These are phyloP conservation scores for Melanotaenia trifasciata DNA, from an alignment of 2,797 vertebrate genomes.

Conservation along the genomic window DNA sequence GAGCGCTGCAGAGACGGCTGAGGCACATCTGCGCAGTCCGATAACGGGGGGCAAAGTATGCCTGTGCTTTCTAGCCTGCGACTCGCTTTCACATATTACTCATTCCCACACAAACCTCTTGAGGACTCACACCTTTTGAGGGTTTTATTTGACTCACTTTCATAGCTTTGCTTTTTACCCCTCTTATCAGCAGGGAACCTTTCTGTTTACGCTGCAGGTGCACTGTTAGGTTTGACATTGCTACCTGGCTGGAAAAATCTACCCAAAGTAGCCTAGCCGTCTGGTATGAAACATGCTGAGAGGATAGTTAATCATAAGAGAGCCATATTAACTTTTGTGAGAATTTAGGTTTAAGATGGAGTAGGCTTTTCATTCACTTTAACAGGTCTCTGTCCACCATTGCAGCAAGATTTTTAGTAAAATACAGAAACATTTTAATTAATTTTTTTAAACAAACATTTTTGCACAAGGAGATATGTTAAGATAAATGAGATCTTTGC, in stretches of 20 bases:
- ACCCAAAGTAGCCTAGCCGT: not conserved
- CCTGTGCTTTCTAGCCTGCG: slow-evolving; percentile 67
- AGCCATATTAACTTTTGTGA: not conserved
- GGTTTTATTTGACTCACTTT: slow-evolving; percentile 69
- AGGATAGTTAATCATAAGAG: not conserved
- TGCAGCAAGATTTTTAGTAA: not conserved
- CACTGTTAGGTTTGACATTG: slow-evolving; percentile 53
- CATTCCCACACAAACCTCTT: slow-evolving; percentile 63
- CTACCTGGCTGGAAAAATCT: slow-evolving; percentile 48
- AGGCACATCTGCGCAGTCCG: slow-evolving; percentile 79
- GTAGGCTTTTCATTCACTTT: not conserved
- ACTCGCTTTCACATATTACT: slow-evolving; percentile 65
- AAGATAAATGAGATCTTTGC: no score
- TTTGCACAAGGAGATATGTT: no score
- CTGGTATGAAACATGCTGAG: not conserved
- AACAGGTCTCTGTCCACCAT: not conserved
- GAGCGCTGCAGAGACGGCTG: slow-evolving; percentile 70
- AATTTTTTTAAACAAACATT: no score
- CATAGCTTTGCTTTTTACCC: slow-evolving; percentile 50
- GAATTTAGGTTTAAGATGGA: not conserved
- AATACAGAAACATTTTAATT: no score
- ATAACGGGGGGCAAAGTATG: slow-evolving; percentile 79
- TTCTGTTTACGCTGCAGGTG: slow-evolving; percentile 44
- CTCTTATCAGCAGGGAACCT: slow-evolving; percentile 54
- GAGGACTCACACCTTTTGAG: slow-evolving; percentile 50